phyloP scores from a whole-genome alignment of 2,888 invertebrate genomes.

The Halictus ligatus region DNA sequence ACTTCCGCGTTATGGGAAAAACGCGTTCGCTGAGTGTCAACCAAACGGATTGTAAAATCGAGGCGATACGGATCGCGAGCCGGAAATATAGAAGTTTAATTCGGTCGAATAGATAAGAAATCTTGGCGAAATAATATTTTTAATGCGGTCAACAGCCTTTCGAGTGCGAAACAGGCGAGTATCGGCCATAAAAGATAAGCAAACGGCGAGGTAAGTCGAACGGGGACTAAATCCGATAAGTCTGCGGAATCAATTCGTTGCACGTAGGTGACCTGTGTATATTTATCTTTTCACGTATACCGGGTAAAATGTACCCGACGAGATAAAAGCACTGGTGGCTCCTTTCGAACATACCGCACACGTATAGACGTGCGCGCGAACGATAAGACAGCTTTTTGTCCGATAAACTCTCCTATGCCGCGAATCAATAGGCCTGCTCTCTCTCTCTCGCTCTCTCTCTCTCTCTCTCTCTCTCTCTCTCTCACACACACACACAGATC shows the following conservation, averaged over 20 bases:
- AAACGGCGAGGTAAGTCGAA: slow-evolving; percentile 51
- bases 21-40: background rate
- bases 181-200: slow-evolving; percentile 52
- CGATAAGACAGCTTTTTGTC: slow-evolving; percentile 57
- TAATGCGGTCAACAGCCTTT: background rate
- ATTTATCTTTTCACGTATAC: slow-evolving; percentile 64
- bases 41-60: background rate
- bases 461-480: background rate
- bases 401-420: slow-evolving; percentile 38
- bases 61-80: background rate
- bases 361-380: background rate
- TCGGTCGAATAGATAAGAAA: background rate
- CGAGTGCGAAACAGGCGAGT: background rate
- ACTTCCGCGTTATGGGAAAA: background rate
- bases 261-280: slow-evolving; percentile 58
- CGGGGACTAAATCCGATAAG: slow-evolving; percentile 62
- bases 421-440: slow-evolving; percentile 33
- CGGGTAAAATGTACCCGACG: slow-evolving; percentile 44
- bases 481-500: too few relatives aligned
- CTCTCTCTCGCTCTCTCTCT: background rate
- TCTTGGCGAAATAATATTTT: background rate
- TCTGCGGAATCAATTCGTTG: slow-evolving; percentile 60
- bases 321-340: slow-evolving; percentile 46
- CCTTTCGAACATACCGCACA: slow-evolving; percentile 39
- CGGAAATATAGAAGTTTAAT: background rate